Base-by-base conservation (phyloP, 2,797 vertebrate genomes). In the Leucoraja ocellata region DNA sequence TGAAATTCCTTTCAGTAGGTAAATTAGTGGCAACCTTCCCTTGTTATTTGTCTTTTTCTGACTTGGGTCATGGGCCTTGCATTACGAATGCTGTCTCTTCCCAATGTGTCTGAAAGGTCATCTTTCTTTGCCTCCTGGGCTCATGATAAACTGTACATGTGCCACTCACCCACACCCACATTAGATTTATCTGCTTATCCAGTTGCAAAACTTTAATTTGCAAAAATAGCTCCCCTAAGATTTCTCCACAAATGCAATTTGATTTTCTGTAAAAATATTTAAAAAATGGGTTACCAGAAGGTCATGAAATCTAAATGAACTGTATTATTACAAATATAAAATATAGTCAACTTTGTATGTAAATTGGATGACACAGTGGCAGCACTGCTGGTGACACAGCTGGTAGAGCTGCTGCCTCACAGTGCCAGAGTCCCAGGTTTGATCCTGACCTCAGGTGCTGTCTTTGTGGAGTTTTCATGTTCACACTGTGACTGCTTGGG, bases 321-420 rank as follows among this genome's bases (percentile, higher is more conserved):
- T 58, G 14, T 5, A 92, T 58, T 21, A 92, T 92, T 58, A 58
- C 54, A 61, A 86, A 91, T 91, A 18, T 71, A 91, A 91, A 71
- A 91, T 7, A 92, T 92, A 32, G 4, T 16, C n/a, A 92, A 74
- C 39, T 28, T 76, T 58, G 36, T 9, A 54, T 76, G 36, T 58
- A 92, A 76, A 92, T 68, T 73, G 46, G 46, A 54, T 54, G 46
- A 54, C 46, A 54, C 46, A 54, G 46, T 54, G 46, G 46, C 46
- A 54, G 46, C 46, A 54, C 46, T 32, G 32, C 32, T 32, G 46
- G 46, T 54, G 46, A 54, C 0, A 0, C 46, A 54, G 46, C 46
- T 54, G 46, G 46, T 5, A 54, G 46, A 54, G 46, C 46, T 54
- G 46, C 4, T 54, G 46, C 46, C 46, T 54, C 46, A 54, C 46